These are phyloP conservation scores for Scotopteryx bipunctaria DNA, from an alignment of 2,888 invertebrate species.

Conservation along the genomic window DNA sequence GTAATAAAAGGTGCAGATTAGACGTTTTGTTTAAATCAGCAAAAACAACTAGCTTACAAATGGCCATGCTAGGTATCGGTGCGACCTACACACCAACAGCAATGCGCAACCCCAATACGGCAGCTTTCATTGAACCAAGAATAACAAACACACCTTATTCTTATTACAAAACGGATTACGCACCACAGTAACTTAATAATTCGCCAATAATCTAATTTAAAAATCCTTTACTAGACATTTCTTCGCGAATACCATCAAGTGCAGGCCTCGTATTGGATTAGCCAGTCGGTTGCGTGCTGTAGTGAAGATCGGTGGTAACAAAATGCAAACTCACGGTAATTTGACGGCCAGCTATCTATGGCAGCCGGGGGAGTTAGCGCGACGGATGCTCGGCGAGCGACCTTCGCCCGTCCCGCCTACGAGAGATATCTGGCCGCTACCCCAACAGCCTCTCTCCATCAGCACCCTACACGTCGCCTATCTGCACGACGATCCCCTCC, in stretches of 20 bases:
- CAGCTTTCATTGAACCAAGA: not conserved
- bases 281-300: conserved; percentile 56
- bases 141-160: conserved; percentile 10
- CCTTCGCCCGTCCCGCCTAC: conserved; percentile 76
- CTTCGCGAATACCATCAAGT: conserved; percentile 71
- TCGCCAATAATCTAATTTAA: conserved; percentile 66
- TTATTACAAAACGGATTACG: conserved; percentile 37
- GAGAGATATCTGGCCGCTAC: conserved; percentile 70
- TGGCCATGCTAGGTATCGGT: not conserved
- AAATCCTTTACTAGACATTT: conserved; percentile 56
- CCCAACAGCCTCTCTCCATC: conserved; percentile 70
- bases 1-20: no score
- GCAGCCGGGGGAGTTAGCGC: conserved; percentile 78
- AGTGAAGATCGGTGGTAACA: conserved; percentile 53
- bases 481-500: conserved; percentile 63
- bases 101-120: not conserved
- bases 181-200: conserved; percentile 49
- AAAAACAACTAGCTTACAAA: no score
- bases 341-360: conserved; percentile 76
- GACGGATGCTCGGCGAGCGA: conserved; percentile 74
- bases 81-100: no score
- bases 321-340: conserved; percentile 78
- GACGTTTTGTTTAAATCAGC: no score
- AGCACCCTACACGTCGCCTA: conserved; percentile 77
- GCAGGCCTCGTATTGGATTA: conserved; percentile 77